Base-by-base conservation (phyloP, 2,888 invertebrate species). In the Palloptera scutellata region DNA sequence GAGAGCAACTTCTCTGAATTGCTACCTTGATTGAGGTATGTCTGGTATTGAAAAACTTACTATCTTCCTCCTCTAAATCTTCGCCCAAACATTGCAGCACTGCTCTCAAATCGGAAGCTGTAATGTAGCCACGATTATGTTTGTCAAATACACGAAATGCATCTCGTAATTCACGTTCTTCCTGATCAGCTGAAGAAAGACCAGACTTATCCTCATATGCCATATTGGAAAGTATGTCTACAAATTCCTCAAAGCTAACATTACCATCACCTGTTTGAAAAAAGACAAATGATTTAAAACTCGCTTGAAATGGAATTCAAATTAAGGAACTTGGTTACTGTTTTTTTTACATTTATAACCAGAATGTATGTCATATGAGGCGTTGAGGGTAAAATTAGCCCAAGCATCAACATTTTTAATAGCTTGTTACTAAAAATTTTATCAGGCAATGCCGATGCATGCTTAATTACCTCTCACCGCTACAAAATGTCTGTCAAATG, bases 71-170 rank as follows among this genome's bases (percentile, higher is more conserved):
- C 12, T 93, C 92, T 58, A 95, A 85, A 80, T 95, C 94, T 83
- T 95, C 95, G 2, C 95, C 95, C 67, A 95, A 86, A 82, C 95
- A 95, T 83, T 95, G 95, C 69, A 95, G 86, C 9, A 95, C 95
- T 0, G 95, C 95, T 72, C 95, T 86, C 71, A 95, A 86, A 82
- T 95, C 95, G 0, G 94, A 94, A 1, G 95, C 94, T 61, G 94
- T 94, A 77, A 95, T 95, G 82, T 94, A 95, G 0, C 95, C 95
- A 40, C 95, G 88, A 85, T 95, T 95, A 79, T 95, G 95, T 78
- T 95, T 95, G 83, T 95, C 95, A 80, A 95, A 95, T 17, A 95
- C 95, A 72, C 94, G 87, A 85, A 95, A 95, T 9, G 95, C 95
- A 81, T 95, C 95, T 20, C 94, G 86, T 11, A 94, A 85, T 77